phyloP scores from a whole-genome alignment of 2,888 invertebrate species.

The Stenotaenia linearis region DNA sequence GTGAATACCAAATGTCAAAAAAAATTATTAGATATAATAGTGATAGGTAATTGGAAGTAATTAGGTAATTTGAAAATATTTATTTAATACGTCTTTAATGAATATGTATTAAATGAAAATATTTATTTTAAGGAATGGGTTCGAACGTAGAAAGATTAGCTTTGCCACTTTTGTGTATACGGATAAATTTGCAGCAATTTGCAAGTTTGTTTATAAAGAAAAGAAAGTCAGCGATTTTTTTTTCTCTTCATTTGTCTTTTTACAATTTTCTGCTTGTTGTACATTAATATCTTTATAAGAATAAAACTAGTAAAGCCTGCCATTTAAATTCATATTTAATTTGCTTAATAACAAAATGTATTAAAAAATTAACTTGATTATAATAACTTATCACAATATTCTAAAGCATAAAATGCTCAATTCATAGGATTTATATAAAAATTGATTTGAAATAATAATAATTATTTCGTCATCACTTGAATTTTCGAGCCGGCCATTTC shows the following conservation, averaged over 20 bases:
- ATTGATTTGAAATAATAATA: background rate
- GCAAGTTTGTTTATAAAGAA: slow-evolving; percentile 1
- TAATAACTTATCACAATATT: too few relatives aligned
- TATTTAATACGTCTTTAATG: background rate
- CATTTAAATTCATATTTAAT: background rate
- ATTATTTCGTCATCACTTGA: background rate
- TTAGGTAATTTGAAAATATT: background rate
- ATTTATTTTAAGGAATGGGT: slow-evolving; percentile 1
- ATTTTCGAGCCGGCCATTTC: background rate
- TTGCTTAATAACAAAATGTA: too few relatives aligned
- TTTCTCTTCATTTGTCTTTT: background rate
- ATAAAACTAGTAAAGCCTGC: slow-evolving; percentile 20
- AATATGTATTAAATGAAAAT: background rate
- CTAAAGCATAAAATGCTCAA: too few relatives aligned
- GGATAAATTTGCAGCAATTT: slow-evolving; percentile 14
- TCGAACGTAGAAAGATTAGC: background rate
- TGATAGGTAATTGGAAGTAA: background rate
- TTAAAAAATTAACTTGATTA: too few relatives aligned
- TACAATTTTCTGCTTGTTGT: slow-evolving; percentile 10
- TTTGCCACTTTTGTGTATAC: slow-evolving; percentile 8
- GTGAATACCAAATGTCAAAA: slow-evolving; percentile 6
- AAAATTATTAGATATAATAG: background rate
- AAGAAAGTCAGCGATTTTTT: background rate
- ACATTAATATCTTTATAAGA: slow-evolving; percentile 23
- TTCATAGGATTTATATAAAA: background rate